Evolutionary conservation across 2,113 vertebrate genomes (phyloP).

Genomic region (Puntigrus tetrazona): DNA sequence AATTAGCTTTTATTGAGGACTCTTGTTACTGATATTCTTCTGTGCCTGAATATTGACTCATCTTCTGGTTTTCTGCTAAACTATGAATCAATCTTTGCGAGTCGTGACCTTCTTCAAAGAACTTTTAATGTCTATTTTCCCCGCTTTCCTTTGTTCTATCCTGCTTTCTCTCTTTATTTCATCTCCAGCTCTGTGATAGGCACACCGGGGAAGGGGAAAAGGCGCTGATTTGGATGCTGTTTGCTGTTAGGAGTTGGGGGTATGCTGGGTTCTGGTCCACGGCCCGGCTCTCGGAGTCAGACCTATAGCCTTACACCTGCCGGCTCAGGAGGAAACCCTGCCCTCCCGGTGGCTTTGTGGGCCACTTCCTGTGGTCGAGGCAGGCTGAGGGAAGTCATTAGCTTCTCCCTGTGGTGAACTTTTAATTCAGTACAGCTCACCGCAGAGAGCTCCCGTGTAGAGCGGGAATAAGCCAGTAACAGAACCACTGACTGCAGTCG

Average conservation of each 20-base stretch:
- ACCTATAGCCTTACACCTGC: conserved; percentile 52
- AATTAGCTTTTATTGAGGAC: background rate
- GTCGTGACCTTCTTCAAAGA: background rate
- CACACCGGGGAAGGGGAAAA: background rate
- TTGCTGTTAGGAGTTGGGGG: conserved; percentile 20
- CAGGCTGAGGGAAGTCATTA: conserved; percentile 43
- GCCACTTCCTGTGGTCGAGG: conserved; percentile 42
- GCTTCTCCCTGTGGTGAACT: conserved; percentile 43
- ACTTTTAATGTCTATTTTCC: background rate
- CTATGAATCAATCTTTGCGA: conserved; percentile 1
- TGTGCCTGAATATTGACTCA: background rate
- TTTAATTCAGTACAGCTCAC: conserved; percentile 54
- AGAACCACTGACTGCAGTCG: background rate
- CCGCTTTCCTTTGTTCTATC: background rate
- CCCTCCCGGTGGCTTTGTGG: conserved; percentile 22
- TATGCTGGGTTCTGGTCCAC: conserved; percentile 36
- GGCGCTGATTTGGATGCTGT: conserved; percentile 28
- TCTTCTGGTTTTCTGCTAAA: background rate
- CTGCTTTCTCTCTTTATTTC: background rate
- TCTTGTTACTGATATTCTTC: background rate
- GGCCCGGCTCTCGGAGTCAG: conserved; percentile 38
- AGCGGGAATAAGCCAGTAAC: background rate
- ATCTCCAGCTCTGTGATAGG: background rate
- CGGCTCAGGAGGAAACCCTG: conserved; percentile 47
- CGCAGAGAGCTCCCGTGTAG: conserved; percentile 15